Evolutionary conservation across 2,113 vertebrate species (phyloP).

Genomic region (Nothocercus julius): DNA sequence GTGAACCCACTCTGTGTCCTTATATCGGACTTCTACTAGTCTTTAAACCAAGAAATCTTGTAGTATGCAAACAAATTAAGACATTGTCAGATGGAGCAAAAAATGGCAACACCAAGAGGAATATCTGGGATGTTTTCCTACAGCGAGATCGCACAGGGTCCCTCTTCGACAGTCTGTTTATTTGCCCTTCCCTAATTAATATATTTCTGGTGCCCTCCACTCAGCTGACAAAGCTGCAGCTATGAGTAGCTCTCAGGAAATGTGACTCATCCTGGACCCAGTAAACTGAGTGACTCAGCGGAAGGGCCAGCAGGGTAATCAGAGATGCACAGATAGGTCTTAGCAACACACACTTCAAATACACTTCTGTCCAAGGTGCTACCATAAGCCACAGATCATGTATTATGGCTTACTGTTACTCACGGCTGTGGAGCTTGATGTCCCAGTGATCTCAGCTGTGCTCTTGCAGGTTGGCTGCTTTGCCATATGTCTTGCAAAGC

Average conservation of each 20-base stretch:
- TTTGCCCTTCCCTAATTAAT: neutral
- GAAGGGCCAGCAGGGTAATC: neutral
- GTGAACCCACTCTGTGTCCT: neutral
- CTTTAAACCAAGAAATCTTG: neutral
- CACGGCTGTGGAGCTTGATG: neutral
- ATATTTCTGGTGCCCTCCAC: neutral
- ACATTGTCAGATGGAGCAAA: neutral
- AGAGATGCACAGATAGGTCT: neutral
- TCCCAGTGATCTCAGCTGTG: neutral
- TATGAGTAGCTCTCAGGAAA: neutral
- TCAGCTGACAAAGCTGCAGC: neutral
- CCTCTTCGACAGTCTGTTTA: neutral
- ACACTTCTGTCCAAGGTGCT: neutral
- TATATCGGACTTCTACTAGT: neutral
- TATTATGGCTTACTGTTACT: neutral
- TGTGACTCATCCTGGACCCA: neutral
- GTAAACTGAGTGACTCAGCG: neutral
- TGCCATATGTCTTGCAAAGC: neutral
- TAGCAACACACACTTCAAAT: neutral
- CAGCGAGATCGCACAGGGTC: neutral
- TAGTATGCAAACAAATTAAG: neutral
- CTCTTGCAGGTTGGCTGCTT: neutral
- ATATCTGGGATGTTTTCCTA: neutral
- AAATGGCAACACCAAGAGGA: neutral
- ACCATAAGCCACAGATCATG: neutral